Evolutionary conservation across 1,140 invertebrate genomes (phyloP).

Genomic region (Caenorhabditis briggsae): DNA sequence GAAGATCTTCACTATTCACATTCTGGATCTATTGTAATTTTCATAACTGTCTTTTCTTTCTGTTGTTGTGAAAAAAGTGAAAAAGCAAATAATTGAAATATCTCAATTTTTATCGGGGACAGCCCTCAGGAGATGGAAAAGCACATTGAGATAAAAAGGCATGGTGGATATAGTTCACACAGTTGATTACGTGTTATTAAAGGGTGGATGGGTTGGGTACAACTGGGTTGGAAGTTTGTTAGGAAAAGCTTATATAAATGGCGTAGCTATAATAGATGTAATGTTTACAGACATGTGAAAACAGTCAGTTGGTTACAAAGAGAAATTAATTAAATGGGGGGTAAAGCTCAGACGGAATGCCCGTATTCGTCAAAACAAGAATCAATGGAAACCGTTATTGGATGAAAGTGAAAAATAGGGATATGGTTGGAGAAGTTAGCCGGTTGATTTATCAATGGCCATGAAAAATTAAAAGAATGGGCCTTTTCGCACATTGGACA

Average conservation of each 20-base stretch:
- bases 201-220: neutral
- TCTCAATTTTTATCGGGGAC: constrained; percentile 10
- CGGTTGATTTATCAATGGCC: too few relatives aligned
- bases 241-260: neutral
- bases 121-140: neutral
- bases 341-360: constrained; percentile 37
- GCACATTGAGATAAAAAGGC: neutral
- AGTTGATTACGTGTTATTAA: constrained; percentile 45
- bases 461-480: neutral
- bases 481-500: neutral
- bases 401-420: neutral
- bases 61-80: neutral
- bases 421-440: neutral
- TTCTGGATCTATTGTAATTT: too few relatives aligned
- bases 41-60: too few relatives aligned
- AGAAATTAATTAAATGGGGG: neutral
- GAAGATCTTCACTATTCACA: too few relatives aligned
- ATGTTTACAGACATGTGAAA: too few relatives aligned
- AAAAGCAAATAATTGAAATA: constrained; percentile 25
- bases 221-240: neutral
- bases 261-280: neutral
- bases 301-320: neutral
- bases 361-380: constrained; percentile 49
- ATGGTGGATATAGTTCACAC: neutral
- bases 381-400: constrained; percentile 24